These are phyloP conservation scores for Phytoseiulus persimilis DNA, from an alignment of 2,888 invertebrate species.

Conservation along the genomic window DNA sequence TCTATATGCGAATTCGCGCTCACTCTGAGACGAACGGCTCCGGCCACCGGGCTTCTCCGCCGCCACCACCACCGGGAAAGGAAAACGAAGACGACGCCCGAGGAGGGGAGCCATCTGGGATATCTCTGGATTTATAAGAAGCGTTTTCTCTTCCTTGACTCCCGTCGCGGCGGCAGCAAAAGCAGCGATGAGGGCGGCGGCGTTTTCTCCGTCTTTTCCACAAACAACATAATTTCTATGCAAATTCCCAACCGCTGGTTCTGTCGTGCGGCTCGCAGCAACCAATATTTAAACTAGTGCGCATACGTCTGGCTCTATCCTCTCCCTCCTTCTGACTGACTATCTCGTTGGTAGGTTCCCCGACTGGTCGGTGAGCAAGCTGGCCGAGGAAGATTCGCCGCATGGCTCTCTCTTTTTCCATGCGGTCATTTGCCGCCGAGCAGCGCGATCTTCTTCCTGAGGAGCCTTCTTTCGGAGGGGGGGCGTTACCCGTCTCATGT, in stretches of 20 bases:
- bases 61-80: not conserved
- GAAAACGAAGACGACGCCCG: not conserved
- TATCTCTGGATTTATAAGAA: not conserved
- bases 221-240: slow-evolving; percentile 37
- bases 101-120: not conserved
- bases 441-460: not conserved
- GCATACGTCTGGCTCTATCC: not conserved
- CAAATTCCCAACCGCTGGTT: slow-evolving; percentile 33
- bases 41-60: not conserved
- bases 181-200: not conserved
- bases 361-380: not conserved
- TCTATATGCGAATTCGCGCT: not conserved
- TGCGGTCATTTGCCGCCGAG: not conserved
- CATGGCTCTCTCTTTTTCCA: not conserved
- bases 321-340: not conserved
- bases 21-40: not conserved
- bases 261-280: not conserved
- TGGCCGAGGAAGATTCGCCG: not conserved
- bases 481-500: not conserved
- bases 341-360: not conserved
- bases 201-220: slow-evolving; percentile 12
- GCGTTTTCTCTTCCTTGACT: not conserved
- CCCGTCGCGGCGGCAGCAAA: not conserved
- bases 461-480: not conserved
- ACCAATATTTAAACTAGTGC: not conserved